Base-by-base conservation (phyloP, 2,888 invertebrate genomes). In the Drosophila tripunctata region DNA sequence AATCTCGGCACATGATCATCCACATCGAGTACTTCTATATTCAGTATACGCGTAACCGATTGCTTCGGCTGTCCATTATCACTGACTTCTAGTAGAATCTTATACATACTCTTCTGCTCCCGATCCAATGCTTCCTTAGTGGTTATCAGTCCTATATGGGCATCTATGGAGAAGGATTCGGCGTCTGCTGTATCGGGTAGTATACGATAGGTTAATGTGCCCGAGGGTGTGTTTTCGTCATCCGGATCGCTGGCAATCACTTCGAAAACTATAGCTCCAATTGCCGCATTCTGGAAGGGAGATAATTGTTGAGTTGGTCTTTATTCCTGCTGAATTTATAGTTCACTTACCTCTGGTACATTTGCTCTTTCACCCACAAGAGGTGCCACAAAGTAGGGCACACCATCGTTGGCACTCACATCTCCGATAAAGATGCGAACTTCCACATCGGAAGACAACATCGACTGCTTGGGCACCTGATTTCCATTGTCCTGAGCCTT, bases 1-100 rank as follows among this genome's bases (percentile, higher is more conserved):
- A 96, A 96, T 61, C 93, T 93, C 0, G 96, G 96, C 68, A 94
- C 94, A 83, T 96, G 96, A 86, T 96, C 96, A 84, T 96, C 96
- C 8, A 96, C 93, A 78, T 96, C 96, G 2, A 93, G 92, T 0
- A 96, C 92, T 47, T 92, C 92, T 0, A 96, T 94, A 44, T 93
- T 93, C 0, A 96, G 92, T 0, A 96, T 93, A 48, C 95, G 92
- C 0, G 95, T 95, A 0, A 94, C 94, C 67, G 95, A 95, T 78
- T 96, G 96, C 8, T 95, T 94, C 0, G 96, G 96, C 41, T 94
- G 93, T 0, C 97, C 97, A 62, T 94, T 93, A 88, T 97, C 97
- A 36, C 94, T 93, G 4, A 96, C 96, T n/a, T 95, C 93, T 3
- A 97, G 90, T 7, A 96, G 94, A 52, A 97, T 92, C n/a, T 95